Evolutionary conservation across 1,140 invertebrate genomes (phyloP), one percentile per base, ranked within the genome.

Genomic region (Camponotus vicinus): DNA sequence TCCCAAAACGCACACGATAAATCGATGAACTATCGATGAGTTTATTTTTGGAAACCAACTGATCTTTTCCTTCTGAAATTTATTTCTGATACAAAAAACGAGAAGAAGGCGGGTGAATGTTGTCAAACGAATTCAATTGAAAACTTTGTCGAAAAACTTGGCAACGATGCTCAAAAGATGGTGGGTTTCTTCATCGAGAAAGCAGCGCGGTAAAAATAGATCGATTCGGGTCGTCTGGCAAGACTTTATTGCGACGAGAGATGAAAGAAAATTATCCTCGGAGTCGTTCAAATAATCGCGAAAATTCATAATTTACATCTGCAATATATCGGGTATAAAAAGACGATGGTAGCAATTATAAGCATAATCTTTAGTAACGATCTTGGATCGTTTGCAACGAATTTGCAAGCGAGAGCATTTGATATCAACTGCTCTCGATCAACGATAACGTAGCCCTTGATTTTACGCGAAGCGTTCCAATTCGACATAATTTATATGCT

Each of bases 11-110:
- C 13, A 13, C 8, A 42, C 21, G 49, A 32, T 42, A 61, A 76
- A 61, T 42, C 7, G 27, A 75, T 11, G 49, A 52, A 4, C 3
- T 34, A 27, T 40, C 34, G 67, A 71, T 49, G 42, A 78, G 59
- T 57, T 84, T 77, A 86, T 45, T 88, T 89, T 63, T 49, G n/a
- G 52, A 8, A 13, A 18, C 66, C 76, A 55, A 55, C 69, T 82
- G 52, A 9, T 45, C 27, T 18, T 49, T 37, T 18, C 18, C 40
- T 55, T 61, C 63, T 75, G 57, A 59, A 59, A 73, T 27, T 82
- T 83, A 73, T 37, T 37, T 32, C 49, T 52, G 13, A 63, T 57
- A 61, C 32, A 70, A 79, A 67, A 32, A 57, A 71, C 15, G 18
- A 34, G 18, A 27, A 37, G 3, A 52, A 32, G 45, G 27, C 34